A percentile compares a stretch with the other conserved stretches of the same genome.
phyloP scores from a whole-genome alignment of 2,113 vertebrate genomes.

The Natator depressus region DNA sequence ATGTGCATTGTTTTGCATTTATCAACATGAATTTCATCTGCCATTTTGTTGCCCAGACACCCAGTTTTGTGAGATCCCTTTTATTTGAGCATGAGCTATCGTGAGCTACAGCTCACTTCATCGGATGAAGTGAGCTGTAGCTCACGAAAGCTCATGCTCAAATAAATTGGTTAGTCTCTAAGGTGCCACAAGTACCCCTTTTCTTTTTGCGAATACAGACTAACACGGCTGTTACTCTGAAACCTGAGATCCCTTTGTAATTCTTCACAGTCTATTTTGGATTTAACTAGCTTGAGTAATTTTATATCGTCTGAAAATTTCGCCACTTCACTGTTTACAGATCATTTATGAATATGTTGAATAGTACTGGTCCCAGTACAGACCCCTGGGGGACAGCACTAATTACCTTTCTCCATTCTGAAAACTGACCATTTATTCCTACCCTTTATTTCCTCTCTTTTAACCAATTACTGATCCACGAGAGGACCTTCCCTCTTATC shows the following conservation, averaged over 20 bases:
- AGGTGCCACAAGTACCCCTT: too few relatives aligned
- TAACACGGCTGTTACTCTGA: too few relatives aligned
- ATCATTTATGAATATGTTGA: neutral
- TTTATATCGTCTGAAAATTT: neutral
- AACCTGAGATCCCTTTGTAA: neutral
- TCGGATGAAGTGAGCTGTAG: too few relatives aligned
- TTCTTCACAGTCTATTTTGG: neutral
- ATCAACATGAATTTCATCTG: neutral
- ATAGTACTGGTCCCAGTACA: neutral
- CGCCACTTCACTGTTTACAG: neutral
- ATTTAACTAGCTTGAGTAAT: neutral
- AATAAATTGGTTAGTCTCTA: too few relatives aligned
- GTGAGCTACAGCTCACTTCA: too few relatives aligned
- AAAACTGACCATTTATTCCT: neutral
- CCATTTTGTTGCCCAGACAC: neutral
- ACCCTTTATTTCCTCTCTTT: neutral
- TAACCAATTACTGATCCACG: neutral
- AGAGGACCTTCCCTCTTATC: neutral
- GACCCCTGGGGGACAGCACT: neutral
- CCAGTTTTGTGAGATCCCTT: neutral
- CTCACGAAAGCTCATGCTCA: too few relatives aligned
- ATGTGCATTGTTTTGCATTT: neutral
- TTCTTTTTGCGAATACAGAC: too few relatives aligned
- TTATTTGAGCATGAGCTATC: too few relatives aligned
- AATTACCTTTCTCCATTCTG: neutral